Evolutionary conservation across 2,797 vertebrate species (phyloP).

Genomic region (Halcyon leucocephala): DNA sequence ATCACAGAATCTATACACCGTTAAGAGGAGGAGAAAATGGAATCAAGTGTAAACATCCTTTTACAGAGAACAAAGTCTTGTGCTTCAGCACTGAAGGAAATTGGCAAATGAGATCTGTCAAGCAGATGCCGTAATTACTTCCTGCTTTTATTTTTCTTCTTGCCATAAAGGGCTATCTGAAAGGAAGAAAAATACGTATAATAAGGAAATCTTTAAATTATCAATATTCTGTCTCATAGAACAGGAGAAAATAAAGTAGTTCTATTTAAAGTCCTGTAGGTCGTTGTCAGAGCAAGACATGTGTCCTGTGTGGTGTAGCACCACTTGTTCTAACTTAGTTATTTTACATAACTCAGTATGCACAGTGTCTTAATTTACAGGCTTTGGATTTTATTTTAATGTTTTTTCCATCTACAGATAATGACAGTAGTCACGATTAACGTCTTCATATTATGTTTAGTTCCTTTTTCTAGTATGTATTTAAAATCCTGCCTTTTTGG

Average conservation of each 20-base stretch:
- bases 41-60: background rate
- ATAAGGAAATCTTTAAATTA: conserved; percentile 9
- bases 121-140: conserved; percentile 4
- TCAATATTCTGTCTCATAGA: background rate
- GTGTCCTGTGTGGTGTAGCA: background rate
- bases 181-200: background rate
- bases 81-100: background rate
- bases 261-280: background rate
- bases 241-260: background rate
- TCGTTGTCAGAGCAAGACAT: background rate
- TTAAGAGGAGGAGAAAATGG: background rate
- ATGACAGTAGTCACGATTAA: background rate
- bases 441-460: background rate
- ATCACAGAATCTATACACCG: background rate
- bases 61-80: background rate
- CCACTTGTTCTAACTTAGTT: background rate
- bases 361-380: background rate
- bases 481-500: conserved; percentile 5
- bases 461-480: conserved; percentile 9
- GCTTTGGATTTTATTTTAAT: conserved; percentile 21
- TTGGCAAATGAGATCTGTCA: background rate
- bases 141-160: conserved; percentile 47
- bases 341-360: conserved; percentile 9
- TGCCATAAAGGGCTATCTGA: background rate
- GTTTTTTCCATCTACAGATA: background rate